A percentile compares a stretch with the other conserved stretches of the same genome.
Conservation (phyloP, 2,888 invertebrate genomes). For the Cantharis rustica region DNA sequence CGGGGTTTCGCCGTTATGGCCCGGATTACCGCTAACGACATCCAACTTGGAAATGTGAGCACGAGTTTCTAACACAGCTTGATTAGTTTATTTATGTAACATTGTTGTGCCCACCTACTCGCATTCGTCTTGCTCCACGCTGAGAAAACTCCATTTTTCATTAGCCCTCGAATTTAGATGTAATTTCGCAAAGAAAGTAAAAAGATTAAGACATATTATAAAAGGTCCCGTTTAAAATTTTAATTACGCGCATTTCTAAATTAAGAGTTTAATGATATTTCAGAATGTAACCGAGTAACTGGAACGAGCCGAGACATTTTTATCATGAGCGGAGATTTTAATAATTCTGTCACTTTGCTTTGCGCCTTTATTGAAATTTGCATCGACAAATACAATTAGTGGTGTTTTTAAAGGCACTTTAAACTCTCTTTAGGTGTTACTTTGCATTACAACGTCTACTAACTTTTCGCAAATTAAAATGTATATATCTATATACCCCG, state of each 20-base stretch:
- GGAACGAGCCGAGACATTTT: conserved; percentile 27
- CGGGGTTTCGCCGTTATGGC: conserved; percentile 40
- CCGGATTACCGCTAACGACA: conserved; percentile 45
- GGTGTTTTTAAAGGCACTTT: conserved; percentile 30
- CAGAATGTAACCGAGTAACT: conserved; percentile 26
- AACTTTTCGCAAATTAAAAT: conserved; percentile 7
- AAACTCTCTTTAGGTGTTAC: conserved; percentile 29
- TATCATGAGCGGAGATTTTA: conserved; percentile 24
- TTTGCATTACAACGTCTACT: conserved; percentile 20
- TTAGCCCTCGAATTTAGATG: conserved; percentile 8
- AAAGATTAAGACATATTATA: conserved; percentile 4
- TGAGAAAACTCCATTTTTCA: conserved; percentile 1
- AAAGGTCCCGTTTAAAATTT: conserved; percentile 33
- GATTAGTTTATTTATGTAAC: conserved; percentile 41
- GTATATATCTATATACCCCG: background rate
- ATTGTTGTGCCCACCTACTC: conserved; percentile 11
- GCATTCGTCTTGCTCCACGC: background rate
- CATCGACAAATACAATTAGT: conserved; percentile 33
- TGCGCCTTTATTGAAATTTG: conserved; percentile 31
- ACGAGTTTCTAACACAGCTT: conserved; percentile 29
- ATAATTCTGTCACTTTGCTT: conserved; percentile 31
- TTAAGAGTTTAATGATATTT: conserved; percentile 35
- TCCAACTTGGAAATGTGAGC: conserved; percentile 42
- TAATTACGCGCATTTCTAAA: conserved; percentile 34
- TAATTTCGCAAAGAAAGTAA: conserved; percentile 16